These are phyloP conservation scores for Delphinapterus leucas DNA, from an alignment of 2,113 vertebrate species.

Conservation along the genomic window DNA sequence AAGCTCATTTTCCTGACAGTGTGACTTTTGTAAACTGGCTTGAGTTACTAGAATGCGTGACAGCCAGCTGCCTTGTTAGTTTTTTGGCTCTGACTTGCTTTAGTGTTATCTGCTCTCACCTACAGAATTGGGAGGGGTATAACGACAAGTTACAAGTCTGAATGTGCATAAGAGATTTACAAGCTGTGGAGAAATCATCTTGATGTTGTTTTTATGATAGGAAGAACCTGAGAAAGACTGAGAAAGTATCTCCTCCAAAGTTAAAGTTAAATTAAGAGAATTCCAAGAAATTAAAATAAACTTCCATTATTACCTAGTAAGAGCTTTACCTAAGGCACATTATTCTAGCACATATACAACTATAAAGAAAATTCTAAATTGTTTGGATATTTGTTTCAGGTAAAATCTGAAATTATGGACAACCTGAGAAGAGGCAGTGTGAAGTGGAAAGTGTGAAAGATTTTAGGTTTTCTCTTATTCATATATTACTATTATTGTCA, in stretches of 20 bases:
- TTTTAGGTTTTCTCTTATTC: background rate
- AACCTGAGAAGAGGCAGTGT: background rate
- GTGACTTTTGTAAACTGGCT: background rate
- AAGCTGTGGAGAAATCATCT: background rate
- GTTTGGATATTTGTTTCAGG: background rate
- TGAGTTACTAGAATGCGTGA: background rate
- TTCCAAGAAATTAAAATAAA: background rate
- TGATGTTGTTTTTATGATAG: background rate
- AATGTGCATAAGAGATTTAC: background rate
- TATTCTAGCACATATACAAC: background rate
- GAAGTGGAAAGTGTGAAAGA: background rate
- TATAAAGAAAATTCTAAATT: background rate
- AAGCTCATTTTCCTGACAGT: background rate
- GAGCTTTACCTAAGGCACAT: background rate
- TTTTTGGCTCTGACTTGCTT: background rate
- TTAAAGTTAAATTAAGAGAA: slow-evolving; percentile 5
- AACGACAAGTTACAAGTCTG: background rate
- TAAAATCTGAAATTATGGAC: background rate
- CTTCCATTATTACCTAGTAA: background rate
- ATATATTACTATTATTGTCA: background rate
- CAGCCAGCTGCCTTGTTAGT: background rate
- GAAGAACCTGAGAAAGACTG: background rate
- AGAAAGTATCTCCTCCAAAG: background rate
- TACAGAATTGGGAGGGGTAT: background rate
- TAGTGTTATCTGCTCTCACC: background rate